Evolutionary conservation across 2,113 vertebrate genomes (phyloP), one percentile per base, ranked within the genome.

Genomic region (Mesembrinibis cayennensis): DNA sequence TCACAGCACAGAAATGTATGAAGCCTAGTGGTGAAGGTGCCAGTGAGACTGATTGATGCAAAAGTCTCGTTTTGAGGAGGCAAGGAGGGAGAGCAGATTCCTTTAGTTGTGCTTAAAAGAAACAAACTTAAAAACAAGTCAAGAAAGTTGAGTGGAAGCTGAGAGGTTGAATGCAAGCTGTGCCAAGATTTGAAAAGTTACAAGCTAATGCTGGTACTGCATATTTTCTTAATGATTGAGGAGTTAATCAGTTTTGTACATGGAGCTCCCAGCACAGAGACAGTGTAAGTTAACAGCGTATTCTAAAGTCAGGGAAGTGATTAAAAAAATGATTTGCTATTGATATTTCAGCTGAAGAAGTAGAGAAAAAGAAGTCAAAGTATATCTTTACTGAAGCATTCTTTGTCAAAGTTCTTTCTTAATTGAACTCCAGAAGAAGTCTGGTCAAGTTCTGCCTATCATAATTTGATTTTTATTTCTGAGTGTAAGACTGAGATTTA

Each of bases 151-250:
- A 96, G 92, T 94, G 92, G 86, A 95, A 93, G 73, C 77, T 95
- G 95, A 95, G 83, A 94, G 61, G 87, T 74, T 94, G 93, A 74
- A 81, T 40, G 63, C 30, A 72, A 79, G 58, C 69, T 91, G 81
- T 96, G 96, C 94, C 96, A 96, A 95, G 89, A 92, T 74, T 65
- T 95, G 70, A 79, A 74, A 87, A 93, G 89, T 95, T 94, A 93
- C 86, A 89, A 87, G 71, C 67, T 93, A 90, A 83, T 92, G 94
- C 61, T 95, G 83, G 89, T 89, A 85, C 87, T 87, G 93, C 66
- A 47, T 84, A 56, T 93, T 97, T 97, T 91, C 66, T 76, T 93
- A 93, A 82, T 69, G 78, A 87, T 30, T 83, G 83, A 87, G 77
- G 55, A 93, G 80, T 90, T 67, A 81, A 90, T 82, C 69, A 32